Conservation (phyloP, 2,113 vertebrate species). For the Mormoops blainvillei region DNA sequence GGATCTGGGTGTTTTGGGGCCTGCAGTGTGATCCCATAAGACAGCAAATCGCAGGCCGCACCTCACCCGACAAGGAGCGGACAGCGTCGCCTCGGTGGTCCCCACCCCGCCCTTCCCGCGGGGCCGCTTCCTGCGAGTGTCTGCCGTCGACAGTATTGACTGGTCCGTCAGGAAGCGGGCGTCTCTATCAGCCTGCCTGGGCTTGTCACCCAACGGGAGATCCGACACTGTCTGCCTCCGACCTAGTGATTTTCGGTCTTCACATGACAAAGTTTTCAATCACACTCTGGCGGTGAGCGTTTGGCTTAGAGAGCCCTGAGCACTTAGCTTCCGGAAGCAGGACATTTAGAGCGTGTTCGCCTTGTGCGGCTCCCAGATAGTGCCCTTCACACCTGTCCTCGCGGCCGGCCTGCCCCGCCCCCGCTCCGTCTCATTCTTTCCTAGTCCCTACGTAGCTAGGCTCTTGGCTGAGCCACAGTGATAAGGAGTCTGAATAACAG, state of each 20-base stretch:
- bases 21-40: background rate
- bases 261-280: constrained; percentile 80
- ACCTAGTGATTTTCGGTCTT: constrained; percentile 80
- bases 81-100: background rate
- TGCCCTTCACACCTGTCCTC: constrained; percentile 58
- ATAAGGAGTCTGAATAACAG: background rate
- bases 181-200: constrained; percentile 78
- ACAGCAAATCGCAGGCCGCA: background rate
- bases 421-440: background rate
- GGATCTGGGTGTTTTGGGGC: background rate
- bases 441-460: background rate
- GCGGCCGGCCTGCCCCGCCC: background rate
- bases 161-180: constrained; percentile 76
- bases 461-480: background rate
- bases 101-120: background rate
- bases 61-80: background rate
- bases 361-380: constrained; percentile 63
- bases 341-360: constrained; percentile 76
- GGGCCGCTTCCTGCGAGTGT: constrained; percentile 62
- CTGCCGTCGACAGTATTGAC: constrained; percentile 78
- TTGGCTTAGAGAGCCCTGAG: constrained; percentile 67
- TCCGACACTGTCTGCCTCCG: constrained; percentile 74
- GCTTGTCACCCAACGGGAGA: constrained; percentile 80
- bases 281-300: constrained; percentile 74
- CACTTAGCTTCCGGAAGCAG: constrained; percentile 79